A percentile compares a stretch with the other conserved stretches of the same genome.
phyloP scores from a whole-genome alignment of 2,888 invertebrate genomes.

The Nematopogon swammerdamellus region DNA sequence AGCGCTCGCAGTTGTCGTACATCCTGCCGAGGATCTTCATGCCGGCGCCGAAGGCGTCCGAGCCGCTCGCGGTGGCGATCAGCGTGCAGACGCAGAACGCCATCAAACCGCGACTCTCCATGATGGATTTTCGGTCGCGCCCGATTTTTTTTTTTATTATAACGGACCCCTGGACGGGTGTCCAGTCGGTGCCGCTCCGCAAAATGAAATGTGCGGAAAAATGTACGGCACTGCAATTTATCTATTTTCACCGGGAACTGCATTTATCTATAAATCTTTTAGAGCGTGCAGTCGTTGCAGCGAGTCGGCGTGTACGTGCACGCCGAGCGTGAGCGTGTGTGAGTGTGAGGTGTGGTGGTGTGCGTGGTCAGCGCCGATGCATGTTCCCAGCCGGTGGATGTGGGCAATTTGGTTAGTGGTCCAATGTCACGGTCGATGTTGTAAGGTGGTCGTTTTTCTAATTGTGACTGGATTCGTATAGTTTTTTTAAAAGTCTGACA shows the following conservation, averaged over 20 bases:
- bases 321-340: constrained; percentile 7
- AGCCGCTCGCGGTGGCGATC: constrained; percentile 24
- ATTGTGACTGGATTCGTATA: too few species aligned
- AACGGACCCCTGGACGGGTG: constrained; percentile 24
- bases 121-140: constrained; percentile 23
- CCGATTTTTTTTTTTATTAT: constrained; percentile 12
- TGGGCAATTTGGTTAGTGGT: not conserved
- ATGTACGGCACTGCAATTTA: constrained; percentile 51
- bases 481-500: too few species aligned
- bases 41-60: constrained; percentile 39
- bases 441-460: too few species aligned
- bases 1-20: constrained; percentile 60
- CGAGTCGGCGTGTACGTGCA: constrained; percentile 37
- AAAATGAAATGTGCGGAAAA: constrained; percentile 51
- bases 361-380: constrained; percentile 1
- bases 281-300: constrained; percentile 58
- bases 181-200: constrained; percentile 40
- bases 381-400: not conserved
- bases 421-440: not conserved
- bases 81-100: constrained; percentile 34
- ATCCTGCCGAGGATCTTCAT: constrained; percentile 50
- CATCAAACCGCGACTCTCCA: constrained; percentile 43
- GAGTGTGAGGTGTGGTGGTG: constrained; percentile 18
- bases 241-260: constrained; percentile 58
- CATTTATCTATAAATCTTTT: constrained; percentile 58